Evolutionary conservation across 2,797 vertebrate species (phyloP).

Genomic region (Podarcis siculus): DNA sequence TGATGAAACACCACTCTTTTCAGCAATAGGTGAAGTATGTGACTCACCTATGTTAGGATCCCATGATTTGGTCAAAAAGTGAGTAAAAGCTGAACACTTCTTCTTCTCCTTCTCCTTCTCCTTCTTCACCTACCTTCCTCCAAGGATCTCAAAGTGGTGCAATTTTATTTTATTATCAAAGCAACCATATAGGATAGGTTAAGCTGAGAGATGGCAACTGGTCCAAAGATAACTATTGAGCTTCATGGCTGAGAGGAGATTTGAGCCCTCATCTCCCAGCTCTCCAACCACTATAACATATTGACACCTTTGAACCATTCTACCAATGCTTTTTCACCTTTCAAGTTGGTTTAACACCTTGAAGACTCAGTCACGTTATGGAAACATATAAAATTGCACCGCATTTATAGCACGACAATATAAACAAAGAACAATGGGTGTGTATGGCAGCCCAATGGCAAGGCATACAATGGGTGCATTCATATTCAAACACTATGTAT

Average conservation of each 20-base stretch:
- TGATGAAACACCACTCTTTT: conserved; percentile 20
- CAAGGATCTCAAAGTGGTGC: too few species aligned
- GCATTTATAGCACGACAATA: not conserved
- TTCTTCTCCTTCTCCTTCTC: too few species aligned
- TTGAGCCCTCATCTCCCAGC: too few species aligned
- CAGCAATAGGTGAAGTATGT: conserved; percentile 48
- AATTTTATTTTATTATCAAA: too few species aligned
- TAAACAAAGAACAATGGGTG: too few species aligned
- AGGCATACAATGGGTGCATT: not conserved
- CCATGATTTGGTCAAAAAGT: conserved; percentile 38
- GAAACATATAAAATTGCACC: not conserved
- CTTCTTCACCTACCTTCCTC: too few species aligned
- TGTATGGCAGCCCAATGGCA: not conserved
- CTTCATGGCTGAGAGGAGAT: too few species aligned
- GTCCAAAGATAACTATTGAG: too few species aligned
- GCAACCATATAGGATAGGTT: too few species aligned
- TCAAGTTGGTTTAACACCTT: not conserved
- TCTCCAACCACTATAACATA: too few species aligned
- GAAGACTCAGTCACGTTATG: too few species aligned
- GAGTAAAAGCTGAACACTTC: not conserved
- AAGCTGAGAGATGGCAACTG: too few species aligned
- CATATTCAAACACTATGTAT: conserved; percentile 10
- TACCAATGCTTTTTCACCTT: not conserved
- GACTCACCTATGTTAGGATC: conserved; percentile 33
- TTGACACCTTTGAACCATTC: not conserved